These are phyloP conservation scores for Cochlearius cochlearius DNA, from an alignment of 2,113 vertebrate genomes.

Conservation along the genomic window DNA sequence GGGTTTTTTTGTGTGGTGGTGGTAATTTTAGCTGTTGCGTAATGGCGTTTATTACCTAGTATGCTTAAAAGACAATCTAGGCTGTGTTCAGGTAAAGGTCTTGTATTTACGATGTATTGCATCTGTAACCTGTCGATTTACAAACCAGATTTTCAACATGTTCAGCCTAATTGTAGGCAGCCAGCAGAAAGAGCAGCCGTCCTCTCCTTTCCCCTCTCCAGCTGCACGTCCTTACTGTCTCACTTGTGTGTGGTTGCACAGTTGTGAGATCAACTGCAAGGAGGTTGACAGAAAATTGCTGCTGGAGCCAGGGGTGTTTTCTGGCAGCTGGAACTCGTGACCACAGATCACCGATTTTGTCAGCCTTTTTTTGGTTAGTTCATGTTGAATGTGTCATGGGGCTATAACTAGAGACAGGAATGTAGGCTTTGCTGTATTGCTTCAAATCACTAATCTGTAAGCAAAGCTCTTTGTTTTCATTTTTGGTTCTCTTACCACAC, in stretches of 20 bases:
- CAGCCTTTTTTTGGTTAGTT: background rate
- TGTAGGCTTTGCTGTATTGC: background rate
- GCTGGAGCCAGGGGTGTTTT: background rate
- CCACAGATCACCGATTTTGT: background rate
- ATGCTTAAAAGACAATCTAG: background rate
- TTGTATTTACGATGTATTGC: background rate
- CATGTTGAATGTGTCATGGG: fast-evolving
- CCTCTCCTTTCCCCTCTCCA: background rate
- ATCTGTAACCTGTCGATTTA: background rate
- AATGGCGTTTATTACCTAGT: background rate
- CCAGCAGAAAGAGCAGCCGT: background rate
- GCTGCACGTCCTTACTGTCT: fast-evolving
- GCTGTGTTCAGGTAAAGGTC: background rate
- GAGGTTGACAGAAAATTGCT: background rate
- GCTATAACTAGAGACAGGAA: background rate
- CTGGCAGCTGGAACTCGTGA: background rate
- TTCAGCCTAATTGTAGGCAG: background rate
- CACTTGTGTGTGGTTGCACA: background rate
- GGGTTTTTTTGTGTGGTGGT: background rate
- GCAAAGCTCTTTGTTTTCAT: background rate
- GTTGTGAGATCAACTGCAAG: fast-evolving
- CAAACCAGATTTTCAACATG: background rate
- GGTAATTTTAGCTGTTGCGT: background rate
- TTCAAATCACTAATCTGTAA: background rate
- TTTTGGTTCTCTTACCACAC: background rate